These are phyloP conservation scores for Phalacrocorax aristotelis DNA, from an alignment of 2,113 vertebrate genomes.

Conservation along the genomic window DNA sequence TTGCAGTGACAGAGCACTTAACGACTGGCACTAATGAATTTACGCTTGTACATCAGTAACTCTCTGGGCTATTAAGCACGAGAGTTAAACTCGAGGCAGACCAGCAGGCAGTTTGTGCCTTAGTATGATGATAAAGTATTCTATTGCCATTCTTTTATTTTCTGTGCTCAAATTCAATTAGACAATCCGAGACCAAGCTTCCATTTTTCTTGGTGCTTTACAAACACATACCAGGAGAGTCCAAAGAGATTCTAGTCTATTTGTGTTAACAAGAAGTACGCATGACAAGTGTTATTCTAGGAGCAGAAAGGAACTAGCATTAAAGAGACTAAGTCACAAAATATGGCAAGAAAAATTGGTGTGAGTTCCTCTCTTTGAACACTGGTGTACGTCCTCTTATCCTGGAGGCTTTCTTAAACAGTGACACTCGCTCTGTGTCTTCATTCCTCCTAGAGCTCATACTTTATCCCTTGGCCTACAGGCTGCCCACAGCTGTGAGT, in stretches of 20 bases:
- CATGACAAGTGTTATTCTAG: not conserved
- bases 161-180: not conserved
- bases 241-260: not conserved
- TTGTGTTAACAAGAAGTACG: not conserved
- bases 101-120: not conserved
- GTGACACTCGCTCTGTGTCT: not conserved
- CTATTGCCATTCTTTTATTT: not conserved
- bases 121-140: not conserved
- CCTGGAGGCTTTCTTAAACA: not conserved
- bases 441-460: not conserved
- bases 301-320: not conserved
- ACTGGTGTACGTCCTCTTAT: not conserved
- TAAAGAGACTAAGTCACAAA: not conserved
- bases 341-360: not conserved
- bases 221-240: accelerated
- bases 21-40: not conserved
- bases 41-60: not conserved
- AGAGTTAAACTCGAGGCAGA: not conserved
- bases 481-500: not conserved
- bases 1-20: not conserved
- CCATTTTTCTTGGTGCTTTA: not conserved
- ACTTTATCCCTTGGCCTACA: not conserved
- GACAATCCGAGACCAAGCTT: not conserved
- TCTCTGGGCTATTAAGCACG: not conserved
- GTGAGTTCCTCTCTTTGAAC: not conserved